Evolutionary conservation across 2,888 invertebrate genomes (phyloP).

Genomic region (Noctua fimbriata): DNA sequence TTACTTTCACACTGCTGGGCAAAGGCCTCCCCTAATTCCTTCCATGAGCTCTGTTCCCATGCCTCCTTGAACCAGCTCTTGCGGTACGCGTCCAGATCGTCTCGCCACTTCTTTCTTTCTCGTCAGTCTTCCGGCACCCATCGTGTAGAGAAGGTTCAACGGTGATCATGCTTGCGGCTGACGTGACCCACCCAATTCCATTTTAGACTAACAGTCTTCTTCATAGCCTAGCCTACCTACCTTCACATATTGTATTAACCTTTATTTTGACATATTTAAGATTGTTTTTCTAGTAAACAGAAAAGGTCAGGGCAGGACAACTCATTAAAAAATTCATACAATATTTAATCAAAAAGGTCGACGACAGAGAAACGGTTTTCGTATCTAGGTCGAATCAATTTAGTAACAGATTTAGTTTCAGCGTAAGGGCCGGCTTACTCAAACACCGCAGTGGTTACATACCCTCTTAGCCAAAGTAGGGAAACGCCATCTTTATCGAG

Average conservation of each 20-base stretch:
- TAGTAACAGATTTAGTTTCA: conserved; percentile 38
- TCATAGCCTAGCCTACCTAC: no score
- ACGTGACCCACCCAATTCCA: no score
- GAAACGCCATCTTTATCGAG: conserved; percentile 31
- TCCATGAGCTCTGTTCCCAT: no score
- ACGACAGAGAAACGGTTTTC: conserved; percentile 7
- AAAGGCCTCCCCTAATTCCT: no score
- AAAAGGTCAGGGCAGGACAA: background rate
- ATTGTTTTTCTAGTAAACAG: background rate
- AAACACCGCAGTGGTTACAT: conserved; percentile 44
- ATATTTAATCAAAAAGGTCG: conserved; percentile 39
- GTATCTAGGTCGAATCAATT: conserved; percentile 49
- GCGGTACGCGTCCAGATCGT: no score
- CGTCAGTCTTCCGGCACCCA: no score
- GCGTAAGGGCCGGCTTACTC: conserved; percentile 34
- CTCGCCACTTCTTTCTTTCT: no score
- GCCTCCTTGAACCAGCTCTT: no score
- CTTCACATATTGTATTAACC: background rate
- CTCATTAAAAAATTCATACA: conserved; percentile 14
- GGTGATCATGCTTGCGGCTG: no score
- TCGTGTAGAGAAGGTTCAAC: no score
- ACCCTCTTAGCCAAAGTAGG: conserved; percentile 42
- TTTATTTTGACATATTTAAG: background rate
- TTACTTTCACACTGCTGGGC: no score
- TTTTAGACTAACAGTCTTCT: background rate